These are phyloP conservation scores for Neuroscelio doddi DNA, from an alignment of 2,888 invertebrate species.

Conservation along the genomic window DNA sequence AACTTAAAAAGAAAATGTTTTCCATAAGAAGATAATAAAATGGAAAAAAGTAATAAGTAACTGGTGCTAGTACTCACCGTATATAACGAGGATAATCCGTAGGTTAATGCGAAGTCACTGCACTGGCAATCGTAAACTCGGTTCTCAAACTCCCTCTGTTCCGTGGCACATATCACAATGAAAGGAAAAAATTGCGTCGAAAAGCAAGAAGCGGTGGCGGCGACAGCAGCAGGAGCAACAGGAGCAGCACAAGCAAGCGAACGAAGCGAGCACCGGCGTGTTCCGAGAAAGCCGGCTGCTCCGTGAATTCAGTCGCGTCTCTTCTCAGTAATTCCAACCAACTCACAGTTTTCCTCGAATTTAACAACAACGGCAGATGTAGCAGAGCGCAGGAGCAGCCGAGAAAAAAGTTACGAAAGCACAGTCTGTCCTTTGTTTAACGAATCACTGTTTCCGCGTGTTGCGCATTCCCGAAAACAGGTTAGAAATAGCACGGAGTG, in stretches of 20 bases:
- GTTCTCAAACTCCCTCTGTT: background rate
- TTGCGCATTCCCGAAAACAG: background rate
- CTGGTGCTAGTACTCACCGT: too few species aligned
- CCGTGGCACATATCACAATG: constrained; percentile 20
- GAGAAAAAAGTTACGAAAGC: too few species aligned
- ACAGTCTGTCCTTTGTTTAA: background rate
- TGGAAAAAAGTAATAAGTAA: background rate
- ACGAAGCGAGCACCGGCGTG: too few species aligned
- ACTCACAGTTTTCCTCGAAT: too few species aligned
- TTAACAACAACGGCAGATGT: too few species aligned
- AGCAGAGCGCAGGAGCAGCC: too few species aligned
- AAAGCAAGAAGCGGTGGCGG: constrained; percentile 6
- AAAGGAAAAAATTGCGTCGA: constrained; percentile 6
- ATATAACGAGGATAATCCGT: constrained; percentile 48
- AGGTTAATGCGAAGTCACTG: constrained; percentile 43
- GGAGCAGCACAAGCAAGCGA: too few species aligned
- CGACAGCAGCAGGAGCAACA: too few species aligned
- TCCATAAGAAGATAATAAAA: too few species aligned
- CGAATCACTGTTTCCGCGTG: background rate
- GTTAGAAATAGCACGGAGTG: background rate
- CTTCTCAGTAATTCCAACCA: too few species aligned
- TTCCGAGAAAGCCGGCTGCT: too few species aligned
- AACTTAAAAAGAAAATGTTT: background rate
- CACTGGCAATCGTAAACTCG: constrained; percentile 23
- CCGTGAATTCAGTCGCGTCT: too few species aligned